phyloP scores from a whole-genome alignment of 2,797 vertebrate species.

The Vireo griseus region DNA sequence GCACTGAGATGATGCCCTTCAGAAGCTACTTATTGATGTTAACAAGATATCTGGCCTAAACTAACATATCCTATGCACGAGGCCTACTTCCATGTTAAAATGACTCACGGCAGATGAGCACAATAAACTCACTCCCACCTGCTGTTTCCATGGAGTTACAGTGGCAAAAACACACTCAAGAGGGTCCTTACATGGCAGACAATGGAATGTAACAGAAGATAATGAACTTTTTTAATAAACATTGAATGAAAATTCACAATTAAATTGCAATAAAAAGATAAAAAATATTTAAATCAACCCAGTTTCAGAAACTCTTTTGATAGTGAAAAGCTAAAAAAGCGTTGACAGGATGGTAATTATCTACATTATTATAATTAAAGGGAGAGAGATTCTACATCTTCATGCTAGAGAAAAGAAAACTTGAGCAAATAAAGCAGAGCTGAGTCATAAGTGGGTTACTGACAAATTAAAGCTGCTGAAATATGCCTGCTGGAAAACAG shows the following conservation, averaged over 20 bases:
- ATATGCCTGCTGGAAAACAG: background rate
- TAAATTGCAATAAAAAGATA: background rate
- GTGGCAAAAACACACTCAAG: background rate
- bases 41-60: background rate
- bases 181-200: background rate
- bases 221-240: background rate
- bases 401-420: background rate
- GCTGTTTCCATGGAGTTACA: background rate
- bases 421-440: constrained; percentile 7
- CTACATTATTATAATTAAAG: constrained; percentile 21
- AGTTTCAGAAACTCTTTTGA: background rate
- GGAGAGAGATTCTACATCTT: background rate
- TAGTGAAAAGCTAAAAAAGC: background rate
- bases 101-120: background rate
- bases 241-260: background rate
- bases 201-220: background rate
- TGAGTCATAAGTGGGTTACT: constrained; percentile 25
- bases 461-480: constrained; percentile 40
- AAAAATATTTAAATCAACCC: background rate
- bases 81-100: background rate
- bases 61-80: background rate
- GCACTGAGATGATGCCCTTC: background rate
- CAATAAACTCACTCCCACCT: background rate
- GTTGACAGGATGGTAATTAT: constrained; percentile 2
- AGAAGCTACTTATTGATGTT: background rate